These are phyloP conservation scores for Pelochelys cantorii DNA, from an alignment of 2,797 vertebrate genomes.

Conservation along the genomic window DNA sequence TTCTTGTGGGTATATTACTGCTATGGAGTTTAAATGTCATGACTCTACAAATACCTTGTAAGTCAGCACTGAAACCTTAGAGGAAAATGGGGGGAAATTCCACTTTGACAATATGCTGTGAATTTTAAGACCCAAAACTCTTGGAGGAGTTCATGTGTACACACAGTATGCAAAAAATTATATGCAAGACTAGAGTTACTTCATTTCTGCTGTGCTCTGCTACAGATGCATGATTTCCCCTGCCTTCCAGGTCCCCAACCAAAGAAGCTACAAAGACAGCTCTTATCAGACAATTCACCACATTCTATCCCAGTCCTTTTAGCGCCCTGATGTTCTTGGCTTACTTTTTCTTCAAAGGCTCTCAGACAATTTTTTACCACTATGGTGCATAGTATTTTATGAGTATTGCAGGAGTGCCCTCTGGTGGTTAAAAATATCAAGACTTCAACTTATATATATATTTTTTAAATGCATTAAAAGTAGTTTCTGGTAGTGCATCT, in stretches of 20 bases:
- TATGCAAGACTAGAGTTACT: background rate
- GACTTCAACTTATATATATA: background rate
- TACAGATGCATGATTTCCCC: background rate
- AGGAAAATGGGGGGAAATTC: background rate
- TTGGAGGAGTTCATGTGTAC: background rate
- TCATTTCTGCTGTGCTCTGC: background rate
- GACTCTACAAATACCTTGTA: too few species aligned
- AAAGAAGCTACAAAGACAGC: background rate
- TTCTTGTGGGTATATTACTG: background rate
- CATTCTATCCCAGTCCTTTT: rapidly evolving
- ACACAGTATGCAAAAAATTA: background rate
- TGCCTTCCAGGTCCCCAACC: background rate
- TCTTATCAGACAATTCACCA: background rate
- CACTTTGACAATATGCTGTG: background rate
- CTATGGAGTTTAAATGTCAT: background rate
- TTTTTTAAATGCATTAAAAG: background rate
- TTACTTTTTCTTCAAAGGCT: background rate
- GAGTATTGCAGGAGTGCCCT: background rate
- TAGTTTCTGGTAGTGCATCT: rapidly evolving
- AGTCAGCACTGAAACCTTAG: background rate
- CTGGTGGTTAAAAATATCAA: background rate
- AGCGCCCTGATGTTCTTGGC: background rate
- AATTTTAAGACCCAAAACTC: background rate
- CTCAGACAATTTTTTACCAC: rapidly evolving
- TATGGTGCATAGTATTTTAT: rapidly evolving